Percentiles rank a stretch among this genome's conserved stretches.
These are phyloP conservation scores for Ecdyonurus torrentis DNA, from an alignment of 2,888 invertebrate genomes.

Conservation along the genomic window DNA sequence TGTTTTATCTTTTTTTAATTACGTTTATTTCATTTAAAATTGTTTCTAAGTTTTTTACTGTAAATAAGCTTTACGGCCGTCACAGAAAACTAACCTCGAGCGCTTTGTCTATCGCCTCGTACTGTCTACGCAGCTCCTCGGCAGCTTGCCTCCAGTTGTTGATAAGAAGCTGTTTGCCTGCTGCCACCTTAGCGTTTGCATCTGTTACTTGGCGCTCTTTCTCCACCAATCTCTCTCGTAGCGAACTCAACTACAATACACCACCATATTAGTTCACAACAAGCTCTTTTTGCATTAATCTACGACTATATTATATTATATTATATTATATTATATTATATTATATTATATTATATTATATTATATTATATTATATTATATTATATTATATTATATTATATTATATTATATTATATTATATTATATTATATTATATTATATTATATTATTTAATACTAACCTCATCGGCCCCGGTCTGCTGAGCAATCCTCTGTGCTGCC, in stretches of 20 bases:
- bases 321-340: too few relatives aligned
- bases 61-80: background rate
- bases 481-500: background rate
- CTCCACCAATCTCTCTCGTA: background rate
- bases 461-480: background rate
- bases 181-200: background rate
- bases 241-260: background rate
- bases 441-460: too few relatives aligned
- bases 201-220: background rate
- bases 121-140: constrained; percentile 39
- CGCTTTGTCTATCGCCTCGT: constrained; percentile 43
- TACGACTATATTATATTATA: too few relatives aligned
- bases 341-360: too few relatives aligned
- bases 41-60: background rate
- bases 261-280: too few relatives aligned
- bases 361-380: too few relatives aligned
- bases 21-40: background rate
- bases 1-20: too few relatives aligned
- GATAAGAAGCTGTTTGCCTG: constrained; percentile 18
- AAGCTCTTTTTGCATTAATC: too few relatives aligned
- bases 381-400: too few relatives aligned
- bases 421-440: too few relatives aligned
- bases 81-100: constrained; percentile 27
- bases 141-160: constrained; percentile 30
- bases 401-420: too few relatives aligned